Evolutionary conservation across 1,140 invertebrate genomes (phyloP).

Genomic region (Anastrepha obliqua): DNA sequence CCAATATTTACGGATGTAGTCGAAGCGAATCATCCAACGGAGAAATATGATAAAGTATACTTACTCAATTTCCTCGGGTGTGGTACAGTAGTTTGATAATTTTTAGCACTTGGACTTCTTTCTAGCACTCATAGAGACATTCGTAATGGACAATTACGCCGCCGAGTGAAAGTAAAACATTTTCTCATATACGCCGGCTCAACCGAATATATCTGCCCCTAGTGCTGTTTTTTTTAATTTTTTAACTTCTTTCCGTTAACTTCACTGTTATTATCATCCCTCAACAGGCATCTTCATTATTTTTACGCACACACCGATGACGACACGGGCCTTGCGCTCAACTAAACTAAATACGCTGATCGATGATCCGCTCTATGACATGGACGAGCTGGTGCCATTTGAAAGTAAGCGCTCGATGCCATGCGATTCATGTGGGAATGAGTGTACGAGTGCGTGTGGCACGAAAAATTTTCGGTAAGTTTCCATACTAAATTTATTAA

Average conservation of each 20-base stretch:
- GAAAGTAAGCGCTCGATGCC: slow-evolving; percentile 66
- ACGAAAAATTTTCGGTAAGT: slow-evolving; percentile 76
- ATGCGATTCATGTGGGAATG: slow-evolving; percentile 77
- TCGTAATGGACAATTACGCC: no score
- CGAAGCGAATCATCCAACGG: no score
- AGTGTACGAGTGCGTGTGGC: slow-evolving; percentile 77
- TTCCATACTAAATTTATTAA: neutral
- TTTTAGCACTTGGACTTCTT: no score
- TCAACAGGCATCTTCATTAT: slow-evolving; percentile 16
- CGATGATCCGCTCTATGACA: neutral
- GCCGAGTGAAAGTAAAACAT: no score
- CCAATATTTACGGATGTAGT: no score
- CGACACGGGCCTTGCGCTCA: neutral
- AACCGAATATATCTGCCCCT: neutral
- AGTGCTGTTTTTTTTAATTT: neutral
- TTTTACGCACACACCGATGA: neutral
- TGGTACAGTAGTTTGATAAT: no score
- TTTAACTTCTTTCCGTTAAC: neutral
- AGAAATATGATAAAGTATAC: no score
- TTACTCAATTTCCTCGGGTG: no score
- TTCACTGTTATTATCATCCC: neutral
- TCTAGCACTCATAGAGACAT: no score
- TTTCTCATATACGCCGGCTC: neutral
- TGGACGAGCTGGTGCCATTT: neutral
- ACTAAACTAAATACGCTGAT: neutral